Evolutionary conservation across 2,113 vertebrate species (phyloP).

Genomic region (Pterocles burchelli): DNA sequence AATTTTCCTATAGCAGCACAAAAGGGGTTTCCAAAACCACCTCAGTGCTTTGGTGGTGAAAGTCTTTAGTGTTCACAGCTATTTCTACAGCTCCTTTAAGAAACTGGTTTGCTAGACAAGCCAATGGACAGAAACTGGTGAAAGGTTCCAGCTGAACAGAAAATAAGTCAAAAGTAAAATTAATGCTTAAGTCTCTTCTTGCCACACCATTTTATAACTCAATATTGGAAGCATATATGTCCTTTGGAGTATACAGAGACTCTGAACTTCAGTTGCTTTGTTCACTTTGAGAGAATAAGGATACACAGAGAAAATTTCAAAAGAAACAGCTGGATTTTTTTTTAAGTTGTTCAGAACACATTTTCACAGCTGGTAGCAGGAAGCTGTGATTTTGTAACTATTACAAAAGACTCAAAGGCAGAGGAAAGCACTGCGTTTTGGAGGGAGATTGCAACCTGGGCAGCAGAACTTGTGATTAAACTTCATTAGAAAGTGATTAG

Average conservation of each 20-base stretch:
- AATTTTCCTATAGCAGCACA: neutral
- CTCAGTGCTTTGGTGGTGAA: neutral
- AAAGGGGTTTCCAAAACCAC: neutral
- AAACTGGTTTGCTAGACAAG: neutral
- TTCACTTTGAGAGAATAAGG: neutral
- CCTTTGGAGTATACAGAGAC: neutral
- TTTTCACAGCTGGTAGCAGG: neutral
- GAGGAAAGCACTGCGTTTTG: neutral
- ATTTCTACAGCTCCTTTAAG: neutral
- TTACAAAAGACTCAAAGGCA: neutral
- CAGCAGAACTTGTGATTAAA: neutral
- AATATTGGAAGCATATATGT: rapidly evolving
- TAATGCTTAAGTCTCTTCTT: neutral
- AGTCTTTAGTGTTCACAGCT: neutral
- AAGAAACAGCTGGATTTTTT: neutral
- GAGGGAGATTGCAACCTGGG: neutral
- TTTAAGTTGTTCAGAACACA: neutral
- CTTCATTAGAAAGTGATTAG: neutral
- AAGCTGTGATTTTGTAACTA: neutral
- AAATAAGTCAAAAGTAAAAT: neutral
- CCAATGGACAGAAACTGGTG: neutral
- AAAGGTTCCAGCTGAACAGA: rapidly evolving
- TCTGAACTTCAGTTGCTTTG: neutral
- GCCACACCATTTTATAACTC: neutral
- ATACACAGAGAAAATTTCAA: neutral